Base-by-base conservation (phyloP, 1,140 invertebrate genomes). In the Alviniconcha marisindica region DNA sequence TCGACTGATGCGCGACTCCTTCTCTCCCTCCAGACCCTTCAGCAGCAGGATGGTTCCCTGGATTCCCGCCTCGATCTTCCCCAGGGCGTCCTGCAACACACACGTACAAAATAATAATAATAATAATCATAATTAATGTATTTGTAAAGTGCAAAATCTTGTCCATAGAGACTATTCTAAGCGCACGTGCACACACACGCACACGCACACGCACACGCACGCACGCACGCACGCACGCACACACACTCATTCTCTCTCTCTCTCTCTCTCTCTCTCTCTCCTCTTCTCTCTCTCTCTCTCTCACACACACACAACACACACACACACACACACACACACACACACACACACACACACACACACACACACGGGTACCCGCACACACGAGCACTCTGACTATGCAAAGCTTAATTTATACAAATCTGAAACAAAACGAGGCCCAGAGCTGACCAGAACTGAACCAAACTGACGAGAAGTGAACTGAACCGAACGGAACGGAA, bases 21-120 rank as follows among this genome's bases (percentile, higher is more conserved):
- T 88, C 38, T 91, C 89, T 31, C 87, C 89, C 77, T 91, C 89
- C 31, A 91, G 83, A 38, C 91, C 90, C 82, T 91, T 92, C 77
- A 92, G 82, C 73, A 92, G 76, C 3, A 89, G 51, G 3, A 89
- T 88, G 14, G 90, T 90, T 24, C 85, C 89, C 38, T 87, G 83
- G 24, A 91, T 89, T 66, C 88, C 91, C 0, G 82, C 74, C 44
- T 90, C 90, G 28, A 92, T 88, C 82, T 90, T 90, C 14, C 84
- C 82, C 33, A 91, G 69, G 21, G 84, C 84, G 42, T 83, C 86
- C 91, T 91, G 82, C 36, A 88, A n/a, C 24, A 60, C 18, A 33
- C 66, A 81, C 44, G 18, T 18, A 48, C 44, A 48, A n/a, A n/a
- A n/a, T n/a, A n/a, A n/a, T n/a, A n/a, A n/a, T n/a, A n/a, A n/a